Percentiles rank a stretch among this genome's conserved stretches.
Conservation (phyloP, 2,888 invertebrate genomes). For the Perizoma affinitatum region DNA sequence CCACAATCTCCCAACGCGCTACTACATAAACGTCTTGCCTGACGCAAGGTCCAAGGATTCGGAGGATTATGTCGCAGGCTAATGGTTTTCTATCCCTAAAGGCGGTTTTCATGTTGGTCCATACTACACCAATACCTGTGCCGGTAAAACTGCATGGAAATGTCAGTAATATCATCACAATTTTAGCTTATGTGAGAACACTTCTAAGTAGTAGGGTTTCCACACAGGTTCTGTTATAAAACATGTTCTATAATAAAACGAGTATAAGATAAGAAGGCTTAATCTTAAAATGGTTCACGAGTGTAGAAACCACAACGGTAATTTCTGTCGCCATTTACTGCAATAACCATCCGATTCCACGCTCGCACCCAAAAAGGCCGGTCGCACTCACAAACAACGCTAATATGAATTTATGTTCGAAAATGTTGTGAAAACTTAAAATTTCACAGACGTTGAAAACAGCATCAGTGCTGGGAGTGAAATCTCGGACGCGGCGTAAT, state of each 20-base stretch:
- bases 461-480: conserved; percentile 53
- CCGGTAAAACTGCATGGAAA: too few species aligned
- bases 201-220: conserved; percentile 4
- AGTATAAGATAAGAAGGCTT: background rate
- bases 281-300: conserved; percentile 1
- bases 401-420: conserved; percentile 40
- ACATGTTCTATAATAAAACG: background rate
- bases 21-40: conserved; percentile 10
- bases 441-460: conserved; percentile 45
- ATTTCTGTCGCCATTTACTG: conserved; percentile 5
- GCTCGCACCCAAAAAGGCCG: conserved; percentile 19
- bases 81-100: conserved; percentile 17
- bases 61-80: conserved; percentile 13
- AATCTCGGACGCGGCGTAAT: conserved; percentile 66
- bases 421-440: conserved; percentile 47
- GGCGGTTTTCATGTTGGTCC: background rate
- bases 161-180: too few species aligned
- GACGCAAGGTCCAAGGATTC: conserved; percentile 21
- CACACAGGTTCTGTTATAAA: background rate
- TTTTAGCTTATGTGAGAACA: too few species aligned
- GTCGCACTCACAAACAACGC: conserved; percentile 31
- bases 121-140: background rate
- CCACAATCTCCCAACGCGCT: conserved; percentile 4
- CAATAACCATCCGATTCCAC: conserved; percentile 14
- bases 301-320: conserved; percentile 1